Evolutionary conservation across 1,140 invertebrate genomes (phyloP).

Genomic region (Zaprionus lachaisei): DNA sequence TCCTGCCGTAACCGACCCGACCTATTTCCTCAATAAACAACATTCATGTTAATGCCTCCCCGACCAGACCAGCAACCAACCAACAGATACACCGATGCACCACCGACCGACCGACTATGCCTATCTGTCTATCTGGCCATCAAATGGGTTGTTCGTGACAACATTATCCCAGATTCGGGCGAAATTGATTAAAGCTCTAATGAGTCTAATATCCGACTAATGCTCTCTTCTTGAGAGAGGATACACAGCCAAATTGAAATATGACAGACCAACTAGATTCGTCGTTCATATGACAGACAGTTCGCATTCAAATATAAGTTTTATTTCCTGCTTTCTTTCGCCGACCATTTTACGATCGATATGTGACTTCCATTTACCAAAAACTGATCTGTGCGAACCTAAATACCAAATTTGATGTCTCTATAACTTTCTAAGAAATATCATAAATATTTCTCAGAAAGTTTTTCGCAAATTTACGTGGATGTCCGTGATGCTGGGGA

Average conservation of each 20-base stretch:
- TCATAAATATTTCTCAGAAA: constrained; percentile 1
- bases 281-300: not conserved
- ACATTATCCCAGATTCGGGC: constrained; percentile 53
- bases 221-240: constrained; percentile 3
- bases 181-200: constrained; percentile 11
- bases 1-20: constrained; percentile 18
- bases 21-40: constrained; percentile 18
- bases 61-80: not conserved
- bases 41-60: constrained; percentile 7
- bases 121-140: constrained; percentile 16
- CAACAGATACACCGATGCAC: not conserved
- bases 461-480: constrained; percentile 7
- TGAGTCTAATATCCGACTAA: constrained; percentile 12
- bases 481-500: not conserved
- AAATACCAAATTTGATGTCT: not conserved
- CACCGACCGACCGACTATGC: not conserved
- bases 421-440: not conserved
- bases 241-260: constrained; percentile 13
- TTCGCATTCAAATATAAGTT: constrained; percentile 1
- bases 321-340: constrained; percentile 24
- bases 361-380: constrained; percentile 1
- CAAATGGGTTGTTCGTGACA: constrained; percentile 55
- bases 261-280: not conserved
- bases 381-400: constrained; percentile 13
- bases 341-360: not conserved